Conservation (phyloP, 2,888 invertebrate genomes). For the Machimus rusticus region DNA sequence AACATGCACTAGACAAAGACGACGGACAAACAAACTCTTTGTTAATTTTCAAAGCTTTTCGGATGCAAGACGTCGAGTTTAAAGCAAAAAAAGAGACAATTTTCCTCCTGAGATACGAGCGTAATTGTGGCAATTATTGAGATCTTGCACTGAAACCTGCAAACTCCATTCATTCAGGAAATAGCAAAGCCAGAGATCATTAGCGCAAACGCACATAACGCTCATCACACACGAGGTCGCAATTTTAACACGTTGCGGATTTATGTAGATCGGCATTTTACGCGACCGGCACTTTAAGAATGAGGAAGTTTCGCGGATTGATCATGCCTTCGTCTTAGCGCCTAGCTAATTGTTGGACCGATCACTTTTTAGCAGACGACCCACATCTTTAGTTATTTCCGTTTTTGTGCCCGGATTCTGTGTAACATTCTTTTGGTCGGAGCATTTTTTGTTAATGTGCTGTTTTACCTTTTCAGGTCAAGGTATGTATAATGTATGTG, state of each 20-base stretch:
- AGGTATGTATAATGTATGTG: neutral
- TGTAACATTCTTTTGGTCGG: neutral
- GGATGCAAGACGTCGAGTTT: neutral
- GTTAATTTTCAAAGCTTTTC: neutral
- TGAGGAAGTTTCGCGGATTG: neutral
- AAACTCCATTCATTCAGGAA: neutral
- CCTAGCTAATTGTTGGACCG: neutral
- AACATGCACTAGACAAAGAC: neutral
- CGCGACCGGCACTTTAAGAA: neutral
- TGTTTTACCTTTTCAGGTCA: neutral
- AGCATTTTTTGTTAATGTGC: neutral
- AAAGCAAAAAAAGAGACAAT: neutral
- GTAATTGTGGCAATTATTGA: neutral
- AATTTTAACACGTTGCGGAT: neutral
- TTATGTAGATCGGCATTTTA: neutral
- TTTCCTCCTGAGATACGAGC: neutral
- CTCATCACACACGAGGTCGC: neutral
- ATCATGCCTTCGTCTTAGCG: neutral
- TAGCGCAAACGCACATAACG: neutral
- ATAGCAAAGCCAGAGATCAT: neutral
- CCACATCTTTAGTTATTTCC: neutral
- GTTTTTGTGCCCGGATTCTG: neutral
- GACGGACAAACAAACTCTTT: neutral
- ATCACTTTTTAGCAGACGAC: neutral
- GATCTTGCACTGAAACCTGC: neutral